These are phyloP conservation scores for Selene dorsalis DNA, from an alignment of 2,797 vertebrate genomes.

Conservation along the genomic window DNA sequence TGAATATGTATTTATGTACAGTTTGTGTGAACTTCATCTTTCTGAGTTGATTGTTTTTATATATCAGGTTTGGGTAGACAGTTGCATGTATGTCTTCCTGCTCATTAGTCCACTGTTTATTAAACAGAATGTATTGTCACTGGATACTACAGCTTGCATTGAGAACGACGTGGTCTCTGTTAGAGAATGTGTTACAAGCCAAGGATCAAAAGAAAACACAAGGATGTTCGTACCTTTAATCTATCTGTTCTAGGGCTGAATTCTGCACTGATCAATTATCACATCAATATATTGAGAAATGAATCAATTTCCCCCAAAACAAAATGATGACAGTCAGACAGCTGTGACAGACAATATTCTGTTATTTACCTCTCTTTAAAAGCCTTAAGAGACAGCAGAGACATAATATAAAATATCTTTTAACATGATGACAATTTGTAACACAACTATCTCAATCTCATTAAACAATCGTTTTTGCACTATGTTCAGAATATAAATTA, in stretches of 20 bases:
- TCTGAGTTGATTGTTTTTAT: conserved; percentile 73
- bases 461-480: conserved; percentile 64
- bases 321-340: conserved; percentile 15
- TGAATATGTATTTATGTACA: conserved; percentile 80
- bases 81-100: conserved; percentile 77
- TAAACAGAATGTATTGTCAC: conserved; percentile 75
- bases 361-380: conserved; percentile 64
- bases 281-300: conserved; percentile 8
- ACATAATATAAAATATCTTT: conserved; percentile 24
- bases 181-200: conserved; percentile 59
- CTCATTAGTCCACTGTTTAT: conserved; percentile 58
- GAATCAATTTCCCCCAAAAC: neutral
- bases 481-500: conserved; percentile 51
- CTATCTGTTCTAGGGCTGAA: conserved; percentile 13
- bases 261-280: conserved; percentile 31
- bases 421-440: conserved; percentile 25
- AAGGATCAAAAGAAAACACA: conserved; percentile 49
- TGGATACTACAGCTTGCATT: conserved; percentile 46
- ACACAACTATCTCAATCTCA: conserved; percentile 32
- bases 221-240: conserved; percentile 20
- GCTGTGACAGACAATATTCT: conserved; percentile 38
- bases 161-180: conserved; percentile 35
- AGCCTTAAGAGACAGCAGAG: conserved; percentile 69
- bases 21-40: conserved; percentile 70
- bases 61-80: conserved; percentile 70